Base-by-base conservation (phyloP, 1,140 invertebrate species). In the Drosophila bocqueti region DNA sequence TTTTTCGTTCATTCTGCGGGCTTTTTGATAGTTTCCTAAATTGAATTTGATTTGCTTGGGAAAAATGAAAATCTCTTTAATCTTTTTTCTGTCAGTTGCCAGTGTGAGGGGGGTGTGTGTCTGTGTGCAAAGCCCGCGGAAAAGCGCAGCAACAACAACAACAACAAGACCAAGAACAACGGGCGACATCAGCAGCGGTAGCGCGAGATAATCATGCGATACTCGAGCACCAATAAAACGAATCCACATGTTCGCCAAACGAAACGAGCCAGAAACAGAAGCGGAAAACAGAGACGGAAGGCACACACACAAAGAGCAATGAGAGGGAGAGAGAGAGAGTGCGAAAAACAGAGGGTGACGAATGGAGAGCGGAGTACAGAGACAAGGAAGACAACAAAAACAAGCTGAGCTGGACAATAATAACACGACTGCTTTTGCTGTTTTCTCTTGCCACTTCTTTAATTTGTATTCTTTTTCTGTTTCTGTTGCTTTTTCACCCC, bases 141-240 rank as follows among this genome's bases (percentile, higher is more conserved):
- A 91, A 91, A 86, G 69, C 73, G 60, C 76, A 91, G 83, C 66
- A 85, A 58, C n/a, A 78, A 71, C 69, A 49, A 55, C 34, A 29
- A 29, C 31, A 36, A 36, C 34, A 13, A 38, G 24, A 80, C 55
- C 36, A 64, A 55, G 26, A 26, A 26, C 34, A 62, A 36, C 34
- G 40, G 67, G 21, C 31, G 15, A 61, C 58, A 49, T 38, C 68
- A 81, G 65, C 61, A 79, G 60, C 59, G 62, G 68, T 73, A 74
- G 47, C 57, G 50, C 10, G 58, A 72, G 82, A 90, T 90, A 80
- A 92, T 91, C 90, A 91, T 84, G 78, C 85, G 90, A 92, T 91
- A 89, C 74, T 76, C 49, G 63, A 81, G 80, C 74, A 86, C 90
- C 90, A 92, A 92, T 92, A 90, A 92, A 90, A 92, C 36, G 80